Evolutionary conservation across 2,888 invertebrate species (phyloP).

Genomic region (Tridacna gigas): DNA sequence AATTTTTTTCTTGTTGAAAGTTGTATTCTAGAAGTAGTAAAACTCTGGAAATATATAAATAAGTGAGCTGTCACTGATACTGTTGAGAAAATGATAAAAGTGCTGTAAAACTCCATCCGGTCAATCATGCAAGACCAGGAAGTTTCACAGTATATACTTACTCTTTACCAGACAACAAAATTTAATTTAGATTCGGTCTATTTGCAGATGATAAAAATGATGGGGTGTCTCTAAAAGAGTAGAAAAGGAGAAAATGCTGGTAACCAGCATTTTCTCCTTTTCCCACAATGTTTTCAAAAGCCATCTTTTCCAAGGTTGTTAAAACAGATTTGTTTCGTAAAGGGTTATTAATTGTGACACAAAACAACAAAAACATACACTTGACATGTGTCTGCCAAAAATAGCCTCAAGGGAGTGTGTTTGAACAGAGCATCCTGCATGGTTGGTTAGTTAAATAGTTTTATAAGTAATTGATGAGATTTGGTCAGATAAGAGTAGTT

Average conservation of each 20-base stretch:
- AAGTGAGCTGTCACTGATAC: too few relatives aligned
- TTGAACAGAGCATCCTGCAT: conserved; percentile 18
- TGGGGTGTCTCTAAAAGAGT: background rate
- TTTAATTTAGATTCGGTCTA: too few relatives aligned
- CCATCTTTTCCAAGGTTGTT: background rate
- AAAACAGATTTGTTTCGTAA: background rate
- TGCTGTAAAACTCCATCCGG: too few relatives aligned
- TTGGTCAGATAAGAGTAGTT: conserved; percentile 12
- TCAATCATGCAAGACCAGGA: too few relatives aligned
- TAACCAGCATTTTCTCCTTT: background rate
- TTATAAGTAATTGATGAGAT: conserved; percentile 28
- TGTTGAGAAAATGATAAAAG: too few relatives aligned
- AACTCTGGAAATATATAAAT: too few relatives aligned
- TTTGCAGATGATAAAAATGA: too few relatives aligned
- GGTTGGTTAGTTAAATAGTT: conserved; percentile 9
- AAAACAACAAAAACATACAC: background rate
- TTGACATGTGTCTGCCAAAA: conserved; percentile 11
- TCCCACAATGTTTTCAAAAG: background rate
- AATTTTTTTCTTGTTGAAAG: too few relatives aligned
- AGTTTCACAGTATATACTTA: too few relatives aligned
- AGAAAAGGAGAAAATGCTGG: background rate
- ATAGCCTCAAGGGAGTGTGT: conserved; percentile 14
- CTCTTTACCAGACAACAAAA: too few relatives aligned
- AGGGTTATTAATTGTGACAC: background rate
- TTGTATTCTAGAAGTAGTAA: too few relatives aligned